Evolutionary conservation across 2,113 vertebrate genomes (phyloP), one percentile per base, ranked within the genome.

Genomic region (Carollia perspicillata): DNA sequence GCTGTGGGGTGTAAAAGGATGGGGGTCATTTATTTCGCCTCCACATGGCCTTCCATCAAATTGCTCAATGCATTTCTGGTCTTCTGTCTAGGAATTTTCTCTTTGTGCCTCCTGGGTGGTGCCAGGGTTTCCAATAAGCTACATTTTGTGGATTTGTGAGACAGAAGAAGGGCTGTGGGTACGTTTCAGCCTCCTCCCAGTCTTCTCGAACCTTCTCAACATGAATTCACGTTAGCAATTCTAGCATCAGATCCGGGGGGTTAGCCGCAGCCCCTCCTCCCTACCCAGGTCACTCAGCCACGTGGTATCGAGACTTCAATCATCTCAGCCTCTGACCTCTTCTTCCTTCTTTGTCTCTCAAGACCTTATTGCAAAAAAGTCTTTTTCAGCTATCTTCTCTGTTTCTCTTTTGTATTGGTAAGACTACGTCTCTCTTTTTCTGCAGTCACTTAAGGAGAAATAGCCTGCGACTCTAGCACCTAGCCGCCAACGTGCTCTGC

Each of bases 261-360:
- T n/a, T 5, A 47, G 9, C 1, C 3, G 13, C 37, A 26, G n/a
- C 6, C 17, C 17, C 2, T 18, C 23, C 23, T 0, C 55, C 6
- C 69, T 16, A 5, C 35, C n/a, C 22, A 1, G 28, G 14, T 2
- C 7, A 3, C 35, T 33, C 30, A n/a, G 47, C 33, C 8, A 4
- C 1, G 3, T 13, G 35, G 20, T 14, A 23, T 7, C 0, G 1
- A 1, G 12, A 6, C 10, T 20, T 60, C 23, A 3, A 20, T 9
- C 10, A 9, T 7, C 9, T 20, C n/a, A 3, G 1, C 5, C 18
- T 23, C 28, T 63, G 60, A 63, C 60, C 60, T 30, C 5, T 22
- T 17, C 44, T 18, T n/a, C 26, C 35, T 47, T 22, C 42, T 18
- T n/a, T 40, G 20, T 75, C 11, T 83, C 69, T 84, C 35, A 58